These are phyloP conservation scores for Tokudaia tokunoshimensis DNA, from an alignment of 2,797 vertebrate species.

Conservation along the genomic window DNA sequence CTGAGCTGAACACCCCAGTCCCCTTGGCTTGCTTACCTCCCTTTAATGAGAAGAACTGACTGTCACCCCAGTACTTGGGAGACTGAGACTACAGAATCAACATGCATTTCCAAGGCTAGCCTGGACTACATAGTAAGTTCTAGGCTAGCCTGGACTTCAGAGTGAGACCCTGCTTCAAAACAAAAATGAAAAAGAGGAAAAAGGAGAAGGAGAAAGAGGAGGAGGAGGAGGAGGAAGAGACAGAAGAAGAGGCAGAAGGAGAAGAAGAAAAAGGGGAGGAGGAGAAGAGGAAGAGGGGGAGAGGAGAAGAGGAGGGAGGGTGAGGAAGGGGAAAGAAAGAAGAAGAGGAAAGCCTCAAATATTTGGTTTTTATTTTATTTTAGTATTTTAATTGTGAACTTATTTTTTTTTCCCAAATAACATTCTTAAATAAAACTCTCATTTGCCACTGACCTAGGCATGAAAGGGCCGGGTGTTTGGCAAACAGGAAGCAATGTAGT, in stretches of 20 bases:
- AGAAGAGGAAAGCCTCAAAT: background rate
- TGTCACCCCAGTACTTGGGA: background rate
- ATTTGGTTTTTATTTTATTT: background rate
- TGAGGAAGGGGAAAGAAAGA: too few relatives aligned
- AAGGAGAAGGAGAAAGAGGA: fast-evolving
- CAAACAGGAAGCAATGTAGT: slow-evolving; percentile 5
- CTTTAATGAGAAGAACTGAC: background rate
- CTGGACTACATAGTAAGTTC: background rate
- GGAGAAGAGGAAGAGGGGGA: background rate
- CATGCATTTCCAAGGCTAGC: background rate
- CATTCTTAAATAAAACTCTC: background rate
- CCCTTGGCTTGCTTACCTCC: background rate
- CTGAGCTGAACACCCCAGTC: slow-evolving; percentile 45
- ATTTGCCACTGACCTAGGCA: background rate
- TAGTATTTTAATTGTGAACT: background rate
- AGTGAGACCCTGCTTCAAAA: background rate
- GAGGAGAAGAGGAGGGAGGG: fast-evolving
- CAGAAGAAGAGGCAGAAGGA: background rate
- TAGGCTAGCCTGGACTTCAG: background rate
- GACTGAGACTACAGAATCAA: background rate
- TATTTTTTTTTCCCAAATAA: slow-evolving; percentile 47
- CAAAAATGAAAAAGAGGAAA: background rate
- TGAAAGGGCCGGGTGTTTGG: background rate
- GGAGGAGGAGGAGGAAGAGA: fast-evolving
- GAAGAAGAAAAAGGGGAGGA: background rate